These are phyloP conservation scores for Monodelphis domestica DNA, from an alignment of 2,797 vertebrate species.

Conservation along the genomic window DNA sequence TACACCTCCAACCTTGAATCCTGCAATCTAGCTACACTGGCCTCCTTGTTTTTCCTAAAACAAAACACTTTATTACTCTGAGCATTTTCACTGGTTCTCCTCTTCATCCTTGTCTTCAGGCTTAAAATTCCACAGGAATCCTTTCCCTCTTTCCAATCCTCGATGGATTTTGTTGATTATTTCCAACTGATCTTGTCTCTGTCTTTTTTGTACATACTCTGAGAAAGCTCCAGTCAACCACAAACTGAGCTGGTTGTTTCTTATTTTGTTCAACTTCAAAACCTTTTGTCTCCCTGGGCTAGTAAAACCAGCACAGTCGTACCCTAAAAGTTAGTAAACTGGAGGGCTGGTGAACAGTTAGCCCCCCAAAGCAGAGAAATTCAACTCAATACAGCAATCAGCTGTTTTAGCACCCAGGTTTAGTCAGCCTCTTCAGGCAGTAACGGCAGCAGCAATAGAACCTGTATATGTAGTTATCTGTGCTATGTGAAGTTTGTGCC, in stretches of 20 bases:
- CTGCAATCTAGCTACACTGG: neutral
- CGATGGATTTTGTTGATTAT: neutral
- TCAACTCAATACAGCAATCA: neutral
- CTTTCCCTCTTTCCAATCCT: neutral
- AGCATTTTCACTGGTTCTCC: neutral
- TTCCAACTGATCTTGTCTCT: neutral
- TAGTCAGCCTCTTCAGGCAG: neutral
- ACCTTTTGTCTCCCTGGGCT: neutral
- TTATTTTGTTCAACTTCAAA: neutral
- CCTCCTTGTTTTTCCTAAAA: neutral
- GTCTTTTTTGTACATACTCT: neutral
- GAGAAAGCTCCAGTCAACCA: neutral
- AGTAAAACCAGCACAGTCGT: neutral
- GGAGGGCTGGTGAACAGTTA: neutral
- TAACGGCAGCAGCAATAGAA: neutral
- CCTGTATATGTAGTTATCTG: neutral
- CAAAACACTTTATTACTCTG: neutral
- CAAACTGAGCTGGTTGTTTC: neutral
- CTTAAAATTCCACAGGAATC: neutral
- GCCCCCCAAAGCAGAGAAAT: neutral
- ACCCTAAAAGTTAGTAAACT: neutral
- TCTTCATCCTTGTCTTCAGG: neutral
- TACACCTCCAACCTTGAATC: neutral
- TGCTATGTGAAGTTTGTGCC: neutral
- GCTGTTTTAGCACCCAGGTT: neutral